Conservation (phyloP, 2,888 invertebrate genomes). For the Amphipoea lucens region DNA sequence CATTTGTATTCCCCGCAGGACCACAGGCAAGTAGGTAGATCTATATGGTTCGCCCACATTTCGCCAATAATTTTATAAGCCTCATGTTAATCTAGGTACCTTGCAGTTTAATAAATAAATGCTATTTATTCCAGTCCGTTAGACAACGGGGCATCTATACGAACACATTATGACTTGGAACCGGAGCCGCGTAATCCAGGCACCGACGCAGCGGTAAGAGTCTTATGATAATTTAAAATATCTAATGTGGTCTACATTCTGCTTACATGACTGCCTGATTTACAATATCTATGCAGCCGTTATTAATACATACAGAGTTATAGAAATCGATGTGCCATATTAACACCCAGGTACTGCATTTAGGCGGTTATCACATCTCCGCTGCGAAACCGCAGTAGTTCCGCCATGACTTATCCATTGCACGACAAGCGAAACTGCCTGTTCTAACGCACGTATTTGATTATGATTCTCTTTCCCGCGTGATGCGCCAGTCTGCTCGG, state of each 20-base stretch:
- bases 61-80: background rate
- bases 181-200: slow-evolving; percentile 79
- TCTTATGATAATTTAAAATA: background rate
- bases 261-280: background rate
- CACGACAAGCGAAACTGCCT: too few relatives aligned
- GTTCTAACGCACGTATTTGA: too few relatives aligned
- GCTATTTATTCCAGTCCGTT: slow-evolving; percentile 75
- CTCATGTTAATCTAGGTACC: background rate
- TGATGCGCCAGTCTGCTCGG: too few relatives aligned
- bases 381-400: too few relatives aligned
- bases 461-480: too few relatives aligned
- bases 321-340: background rate
- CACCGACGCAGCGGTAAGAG: slow-evolving; percentile 81
- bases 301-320: background rate
- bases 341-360: too few relatives aligned
- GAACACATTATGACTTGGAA: slow-evolving; percentile 81
- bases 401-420: too few relatives aligned
- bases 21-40: background rate
- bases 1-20: background rate
- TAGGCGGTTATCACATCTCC: too few relatives aligned
- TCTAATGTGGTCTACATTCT: background rate
- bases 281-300: too few relatives aligned
- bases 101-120: background rate
- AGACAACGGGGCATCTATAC: slow-evolving; percentile 77
- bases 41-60: background rate